phyloP scores from a whole-genome alignment of 2,797 vertebrate genomes.

The Perodicticus potto region DNA sequence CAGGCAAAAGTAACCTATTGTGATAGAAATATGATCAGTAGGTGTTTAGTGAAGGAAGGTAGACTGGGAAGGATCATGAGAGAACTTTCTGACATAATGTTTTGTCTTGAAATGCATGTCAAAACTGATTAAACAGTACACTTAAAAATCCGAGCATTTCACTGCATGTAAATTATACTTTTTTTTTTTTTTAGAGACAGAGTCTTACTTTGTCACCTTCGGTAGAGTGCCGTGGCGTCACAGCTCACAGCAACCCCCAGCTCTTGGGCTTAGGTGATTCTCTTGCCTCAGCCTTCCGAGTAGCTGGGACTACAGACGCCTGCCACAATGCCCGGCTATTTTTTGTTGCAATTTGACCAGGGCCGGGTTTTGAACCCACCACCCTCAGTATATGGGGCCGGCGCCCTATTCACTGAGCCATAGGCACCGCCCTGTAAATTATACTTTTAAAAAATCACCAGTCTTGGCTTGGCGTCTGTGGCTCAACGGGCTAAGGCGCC shows the following conservation, averaged over 20 bases:
- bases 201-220: no score
- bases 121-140: constrained; percentile 33
- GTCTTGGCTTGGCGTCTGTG: neutral
- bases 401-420: no score
- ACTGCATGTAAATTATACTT: neutral
- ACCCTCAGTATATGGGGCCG: no score
- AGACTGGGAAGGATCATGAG: neutral
- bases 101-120: neutral
- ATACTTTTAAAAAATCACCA: neutral
- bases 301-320: no score
- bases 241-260: no score
- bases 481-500: no score
- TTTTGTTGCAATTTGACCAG: no score
- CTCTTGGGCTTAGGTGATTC: no score
- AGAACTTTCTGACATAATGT: constrained; percentile 8
- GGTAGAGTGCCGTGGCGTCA: no score
- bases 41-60: neutral
- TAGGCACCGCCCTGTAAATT: neutral
- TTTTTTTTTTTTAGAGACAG: neutral
- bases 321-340: no score
- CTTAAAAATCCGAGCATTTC: constrained; percentile 44
- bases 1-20: constrained; percentile 29
- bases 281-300: no score
- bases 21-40: neutral
- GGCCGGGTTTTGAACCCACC: no score